Base-by-base conservation (phyloP, 2,797 vertebrate species). In the Sciaenops ocellatus region DNA sequence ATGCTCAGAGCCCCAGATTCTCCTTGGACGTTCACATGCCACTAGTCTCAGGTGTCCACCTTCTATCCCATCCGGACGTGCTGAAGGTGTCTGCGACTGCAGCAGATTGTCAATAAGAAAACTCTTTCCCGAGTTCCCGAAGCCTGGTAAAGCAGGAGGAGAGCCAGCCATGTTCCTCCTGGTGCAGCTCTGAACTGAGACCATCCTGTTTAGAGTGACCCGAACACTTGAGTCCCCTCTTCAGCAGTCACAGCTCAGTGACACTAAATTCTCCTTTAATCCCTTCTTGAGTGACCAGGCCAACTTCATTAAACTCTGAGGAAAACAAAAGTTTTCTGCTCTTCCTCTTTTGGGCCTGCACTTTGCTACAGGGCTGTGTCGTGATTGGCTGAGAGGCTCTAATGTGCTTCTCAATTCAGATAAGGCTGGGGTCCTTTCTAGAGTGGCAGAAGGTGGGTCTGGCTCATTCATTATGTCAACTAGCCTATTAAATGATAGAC, bases 81-180 rank as follows among this genome's bases (percentile, higher is more conserved):
- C 69, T 47, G 65, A 74, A 38, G 92, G 85, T 50, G 91, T 79
- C 70, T 87, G 91, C 47, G 95, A 87, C 80, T 95, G 94, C 93
- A 97, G 93, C 92, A 98, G 92, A 94, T 97, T 96, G 84, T 97
- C 96, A 51, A 98, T 98, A 57, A 98, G 95, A 92, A 99, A 99
- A 92, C 98, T 97, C 93, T 97, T 97, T 76, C 97, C 97, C 18
- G 97, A 94, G 89, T 79, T 95, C 47, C 97, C 97, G n/a, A 96
- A 97, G 47, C 96, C 97, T 0, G 79, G 95, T 89, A 89, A 90
- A 85, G 84, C 89, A 47, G 84, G 96, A 78, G 96, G 90, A 79
- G 95, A 95, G 28, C 92, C 94, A 77, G 95, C 95, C 94, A 96
- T 94, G 82, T 95, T 96, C 94, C 94, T 95, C 68, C 88, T 84